Evolutionary conservation across 2,113 vertebrate genomes (phyloP).

Genomic region (Calyptommatus sinebrachiatus): DNA sequence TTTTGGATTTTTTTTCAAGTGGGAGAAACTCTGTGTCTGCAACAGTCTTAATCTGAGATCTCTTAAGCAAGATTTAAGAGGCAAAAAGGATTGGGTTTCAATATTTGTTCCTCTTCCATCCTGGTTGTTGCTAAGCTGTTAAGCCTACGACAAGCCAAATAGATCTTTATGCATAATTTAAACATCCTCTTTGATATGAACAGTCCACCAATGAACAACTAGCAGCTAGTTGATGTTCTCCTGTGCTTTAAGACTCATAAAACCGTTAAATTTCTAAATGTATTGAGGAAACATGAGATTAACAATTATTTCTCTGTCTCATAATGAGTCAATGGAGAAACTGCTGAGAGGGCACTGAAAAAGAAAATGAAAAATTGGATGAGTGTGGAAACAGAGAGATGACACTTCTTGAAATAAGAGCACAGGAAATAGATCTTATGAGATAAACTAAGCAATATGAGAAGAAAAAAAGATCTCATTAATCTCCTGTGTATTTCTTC

Average conservation of each 20-base stretch:
- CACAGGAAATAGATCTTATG: slow-evolving; percentile 54
- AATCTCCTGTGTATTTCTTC: slow-evolving; percentile 59
- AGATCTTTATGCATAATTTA: background rate
- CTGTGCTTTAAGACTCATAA: background rate
- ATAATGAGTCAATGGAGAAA: slow-evolving; percentile 55
- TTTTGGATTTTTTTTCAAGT: no score
- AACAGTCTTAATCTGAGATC: no score
- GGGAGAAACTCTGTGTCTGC: no score
- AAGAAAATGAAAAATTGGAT: slow-evolving; percentile 58
- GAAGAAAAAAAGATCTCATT: slow-evolving; percentile 59
- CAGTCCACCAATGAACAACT: background rate
- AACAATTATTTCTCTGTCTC: slow-evolving; percentile 63
- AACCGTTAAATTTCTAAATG: slow-evolving; percentile 35
- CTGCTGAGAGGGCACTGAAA: slow-evolving; percentile 43
- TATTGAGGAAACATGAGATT: slow-evolving; percentile 53
- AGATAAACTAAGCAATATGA: slow-evolving; percentile 53
- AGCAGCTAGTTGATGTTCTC: background rate
- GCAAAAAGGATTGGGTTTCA: background rate
- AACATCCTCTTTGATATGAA: background rate
- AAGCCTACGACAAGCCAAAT: no score
- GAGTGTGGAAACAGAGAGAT: slow-evolving; percentile 42
- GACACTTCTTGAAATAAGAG: slow-evolving; percentile 51
- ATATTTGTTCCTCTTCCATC: background rate
- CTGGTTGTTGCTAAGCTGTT: background rate
- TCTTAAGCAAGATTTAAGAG: no score